Evolutionary conservation across 2,113 vertebrate genomes (phyloP), one percentile per base, ranked within the genome.

Genomic region (Promerops cafer): DNA sequence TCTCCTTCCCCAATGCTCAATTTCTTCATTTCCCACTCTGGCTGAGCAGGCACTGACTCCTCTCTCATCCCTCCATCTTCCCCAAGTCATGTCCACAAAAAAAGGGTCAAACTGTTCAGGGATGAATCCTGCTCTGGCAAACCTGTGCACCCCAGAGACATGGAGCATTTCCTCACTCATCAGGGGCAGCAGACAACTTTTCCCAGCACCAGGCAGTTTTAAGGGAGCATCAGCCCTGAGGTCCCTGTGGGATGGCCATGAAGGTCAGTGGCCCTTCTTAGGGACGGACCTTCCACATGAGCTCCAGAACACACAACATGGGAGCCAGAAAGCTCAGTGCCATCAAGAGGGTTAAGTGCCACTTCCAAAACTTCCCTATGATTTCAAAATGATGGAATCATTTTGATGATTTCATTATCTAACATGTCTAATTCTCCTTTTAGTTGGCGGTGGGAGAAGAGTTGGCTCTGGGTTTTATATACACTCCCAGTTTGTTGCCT

Each of bases 21-120:
- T 42, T 71, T 96, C 97, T 76, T 85, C 47, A 94, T 70, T 91
- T 97, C 74, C 81, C 35, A 28, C 39, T 45, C 87, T 54, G 69
- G 89, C 28, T 13, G 12, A 91, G 66, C 6, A 1, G 60, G 3
- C 23, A 81, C 30, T 13, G 19, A n/a, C 4, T 60, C 42, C 39
- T 63, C 65, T 75, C 50, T 59, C n/a, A 52, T 13, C 30, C 18
- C 24, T 75, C 40, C 15, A 6, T 16, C 35, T 37, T 42, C 30
- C 65, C 35, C 61, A 83, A 27, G 45, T 5, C 14, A 6, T 1
- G 5, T 8, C 5, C 54, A 52, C 18, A 19, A 17, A 7, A 86
- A 50, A 78, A 18, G 4, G 23, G 14, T 47, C 24, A 44, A 47
- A 63, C 22, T 22, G 1, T 21, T 9, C 8, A 5, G 30, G 31